Percentiles rank a stretch among this genome's conserved stretches.
phyloP scores from a whole-genome alignment of 2,797 vertebrate genomes.

The Saxicola maurus region DNA sequence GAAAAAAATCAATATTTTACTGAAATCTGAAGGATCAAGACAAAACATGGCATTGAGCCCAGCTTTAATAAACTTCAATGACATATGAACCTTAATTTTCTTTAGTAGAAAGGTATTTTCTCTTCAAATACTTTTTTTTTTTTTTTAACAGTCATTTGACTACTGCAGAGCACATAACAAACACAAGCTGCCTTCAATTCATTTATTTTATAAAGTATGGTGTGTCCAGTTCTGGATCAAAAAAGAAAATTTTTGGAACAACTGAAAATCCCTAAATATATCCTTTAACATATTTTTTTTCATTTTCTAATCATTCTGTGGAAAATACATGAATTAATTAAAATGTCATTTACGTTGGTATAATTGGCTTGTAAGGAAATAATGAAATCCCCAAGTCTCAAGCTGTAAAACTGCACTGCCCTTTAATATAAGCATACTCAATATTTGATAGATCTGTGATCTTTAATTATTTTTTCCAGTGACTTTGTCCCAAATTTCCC shows the following conservation, averaged over 20 bases:
- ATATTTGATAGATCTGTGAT: not conserved
- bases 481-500: not conserved
- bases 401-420: not conserved
- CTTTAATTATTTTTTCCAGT: not conserved
- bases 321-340: not conserved
- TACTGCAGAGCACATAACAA: not conserved
- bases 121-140: not conserved
- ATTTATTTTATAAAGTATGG: not conserved
- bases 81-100: constrained; percentile 11
- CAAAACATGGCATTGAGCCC: constrained; percentile 11
- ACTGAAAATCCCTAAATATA: not conserved
- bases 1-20: not conserved
- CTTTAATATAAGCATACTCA: not conserved
- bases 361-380: not conserved
- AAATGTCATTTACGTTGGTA: not conserved
- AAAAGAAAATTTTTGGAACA: not conserved
- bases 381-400: not conserved
- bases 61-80: constrained; percentile 27
- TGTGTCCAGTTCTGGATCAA: not conserved
- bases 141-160: not conserved
- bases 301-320: not conserved
- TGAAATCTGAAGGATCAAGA: constrained; percentile 1
- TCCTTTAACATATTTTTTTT: not conserved
- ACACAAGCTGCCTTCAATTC: not conserved
- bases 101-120: not conserved